Percentiles rank a stretch among this genome's conserved stretches.
phyloP scores from a whole-genome alignment of 2,797 vertebrate species.

The Lagodon rhomboides region DNA sequence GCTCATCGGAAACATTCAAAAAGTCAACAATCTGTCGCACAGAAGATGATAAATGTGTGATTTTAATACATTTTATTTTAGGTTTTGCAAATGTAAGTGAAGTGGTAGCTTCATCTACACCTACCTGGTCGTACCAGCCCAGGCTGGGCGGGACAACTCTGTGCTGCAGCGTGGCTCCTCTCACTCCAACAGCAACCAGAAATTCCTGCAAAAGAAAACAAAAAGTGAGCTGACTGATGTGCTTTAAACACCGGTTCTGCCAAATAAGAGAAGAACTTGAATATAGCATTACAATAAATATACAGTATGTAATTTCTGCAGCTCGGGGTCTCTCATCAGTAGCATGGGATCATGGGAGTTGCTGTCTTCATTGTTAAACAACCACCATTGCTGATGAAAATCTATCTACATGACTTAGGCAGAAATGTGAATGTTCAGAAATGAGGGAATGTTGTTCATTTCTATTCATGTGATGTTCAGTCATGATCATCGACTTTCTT shows the following conservation, averaged over 20 bases:
- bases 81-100: background rate
- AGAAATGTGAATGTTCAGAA: too few species aligned
- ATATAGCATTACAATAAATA: too few species aligned
- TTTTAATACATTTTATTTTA: background rate
- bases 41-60: slow-evolving; percentile 9
- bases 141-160: slow-evolving; percentile 90
- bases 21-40: slow-evolving; percentile 93
- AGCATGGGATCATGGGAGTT: too few species aligned
- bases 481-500: too few species aligned
- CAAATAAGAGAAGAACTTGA: background rate
- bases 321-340: too few species aligned
- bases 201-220: slow-evolving; percentile 87
- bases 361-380: too few species aligned
- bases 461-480: too few species aligned
- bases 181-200: slow-evolving; percentile 93
- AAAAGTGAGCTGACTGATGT: background rate
- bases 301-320: too few species aligned
- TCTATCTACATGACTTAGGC: too few species aligned
- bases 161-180: slow-evolving; percentile 95
- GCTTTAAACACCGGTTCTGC: background rate
- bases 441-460: too few species aligned
- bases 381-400: too few species aligned
- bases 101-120: slow-evolving; percentile 8
- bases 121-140: slow-evolving; percentile 98
- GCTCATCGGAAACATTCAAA: slow-evolving; percentile 96